Conservation (phyloP, 2,113 vertebrate genomes). For the Plectropomus leopardus region DNA sequence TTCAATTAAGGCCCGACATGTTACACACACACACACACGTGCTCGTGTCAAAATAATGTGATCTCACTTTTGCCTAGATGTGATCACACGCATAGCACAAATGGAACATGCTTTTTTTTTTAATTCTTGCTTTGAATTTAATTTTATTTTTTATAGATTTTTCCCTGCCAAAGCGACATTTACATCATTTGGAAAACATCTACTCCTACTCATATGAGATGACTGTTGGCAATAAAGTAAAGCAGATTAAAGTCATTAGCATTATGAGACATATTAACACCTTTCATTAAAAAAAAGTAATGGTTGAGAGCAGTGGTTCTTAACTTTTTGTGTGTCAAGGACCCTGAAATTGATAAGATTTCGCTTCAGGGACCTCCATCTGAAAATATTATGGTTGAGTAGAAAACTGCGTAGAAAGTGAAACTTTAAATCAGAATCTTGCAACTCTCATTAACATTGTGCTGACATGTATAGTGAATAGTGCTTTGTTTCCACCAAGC, state of each 20-base stretch:
- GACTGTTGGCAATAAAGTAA: conserved; percentile 26
- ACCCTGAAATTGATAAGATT: too few species aligned
- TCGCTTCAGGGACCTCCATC: too few species aligned
- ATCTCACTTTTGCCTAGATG: conserved; percentile 59
- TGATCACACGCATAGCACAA: conserved; percentile 20
- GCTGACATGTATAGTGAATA: too few species aligned
- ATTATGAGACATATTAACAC: conserved; percentile 28
- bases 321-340: background rate
- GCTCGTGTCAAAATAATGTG: conserved; percentile 45
- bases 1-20: conserved; percentile 67
- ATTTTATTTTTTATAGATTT: conserved; percentile 38
- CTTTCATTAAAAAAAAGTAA: conserved; percentile 5
- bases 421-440: too few species aligned
- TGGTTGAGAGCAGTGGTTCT: background rate
- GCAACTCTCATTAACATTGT: too few species aligned
- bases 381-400: too few species aligned
- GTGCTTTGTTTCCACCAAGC: too few species aligned
- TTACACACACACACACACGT: conserved; percentile 43
- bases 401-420: too few species aligned
- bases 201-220: background rate
- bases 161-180: conserved; percentile 31
- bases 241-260: conserved; percentile 17
- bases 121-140: background rate
- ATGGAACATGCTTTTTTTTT: background rate
- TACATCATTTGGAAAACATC: conserved; percentile 58